phyloP scores from a whole-genome alignment of 2,888 invertebrate species.

The Trachelus troglodyta region DNA sequence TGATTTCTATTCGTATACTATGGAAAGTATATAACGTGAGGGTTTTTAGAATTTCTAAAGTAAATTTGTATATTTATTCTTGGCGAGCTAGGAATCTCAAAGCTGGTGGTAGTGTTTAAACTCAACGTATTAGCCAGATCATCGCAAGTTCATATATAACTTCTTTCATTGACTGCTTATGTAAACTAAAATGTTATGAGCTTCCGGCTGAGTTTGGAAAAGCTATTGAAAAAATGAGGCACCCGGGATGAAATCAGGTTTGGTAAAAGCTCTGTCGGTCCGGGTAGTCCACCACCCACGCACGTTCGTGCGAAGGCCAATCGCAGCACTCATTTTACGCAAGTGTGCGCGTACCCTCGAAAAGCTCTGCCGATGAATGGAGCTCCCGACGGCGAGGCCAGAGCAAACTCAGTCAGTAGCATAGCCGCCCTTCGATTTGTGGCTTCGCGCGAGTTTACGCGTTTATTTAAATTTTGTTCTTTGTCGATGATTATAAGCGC shows the following conservation, averaged over 20 bases:
- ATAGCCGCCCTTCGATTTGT: slow-evolving; percentile 37
- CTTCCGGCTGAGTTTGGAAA: not conserved
- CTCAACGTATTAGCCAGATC: not conserved
- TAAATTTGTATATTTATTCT: not conserved
- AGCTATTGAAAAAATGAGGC: not conserved
- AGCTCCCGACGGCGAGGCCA: slow-evolving; percentile 22
- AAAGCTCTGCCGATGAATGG: slow-evolving; percentile 50
- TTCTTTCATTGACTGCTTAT: not conserved
- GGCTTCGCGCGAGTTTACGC: slow-evolving; percentile 15
- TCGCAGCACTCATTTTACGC: slow-evolving; percentile 44
- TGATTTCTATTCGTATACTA: not conserved
- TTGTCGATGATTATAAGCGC: not conserved
- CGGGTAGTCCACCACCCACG: slow-evolving; percentile 35
- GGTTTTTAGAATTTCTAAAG: not conserved
- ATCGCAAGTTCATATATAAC: not conserved
- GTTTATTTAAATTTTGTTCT: not conserved
- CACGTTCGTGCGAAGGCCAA: slow-evolving; percentile 36
- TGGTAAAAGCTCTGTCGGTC: slow-evolving; percentile 24
- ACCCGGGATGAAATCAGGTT: slow-evolving; percentile 9
- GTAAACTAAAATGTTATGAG: not conserved
- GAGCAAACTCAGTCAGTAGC: slow-evolving; percentile 46
- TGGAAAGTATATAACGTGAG: not conserved
- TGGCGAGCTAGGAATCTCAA: not conserved
- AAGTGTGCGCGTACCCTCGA: slow-evolving; percentile 41
- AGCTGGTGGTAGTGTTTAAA: not conserved